Base-by-base conservation (phyloP, 1,140 invertebrate species). In the Uloborus diversus region DNA sequence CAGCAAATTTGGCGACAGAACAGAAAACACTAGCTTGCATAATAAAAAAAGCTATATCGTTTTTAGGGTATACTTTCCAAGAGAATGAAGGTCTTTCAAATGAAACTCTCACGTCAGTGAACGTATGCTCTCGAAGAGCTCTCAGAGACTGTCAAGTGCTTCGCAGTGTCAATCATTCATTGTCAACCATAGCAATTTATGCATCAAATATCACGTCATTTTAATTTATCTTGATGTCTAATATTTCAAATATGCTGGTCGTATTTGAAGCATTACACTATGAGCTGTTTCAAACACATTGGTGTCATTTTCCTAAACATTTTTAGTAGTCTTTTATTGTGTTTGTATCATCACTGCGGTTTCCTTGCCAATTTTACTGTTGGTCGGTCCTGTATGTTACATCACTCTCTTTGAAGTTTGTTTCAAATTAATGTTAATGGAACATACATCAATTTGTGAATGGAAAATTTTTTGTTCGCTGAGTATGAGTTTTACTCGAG, bases 61-160 rank as follows among this genome's bases (percentile, higher is more conserved):
- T 59, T 14, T 51, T 79, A 28, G 75, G 75, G 2, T 79, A 68
- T 25, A 30, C 32, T 30, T 64, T 2, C 4, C 32, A 69, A 23
- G 35, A 53, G n/a, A 68, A 25, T 0, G 17, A 49, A 17, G 28
- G n/a, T 2, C 23, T 79, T 42, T 20, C 69, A 27, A 13, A 79
- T 11, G 30, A 42, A 9, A 28, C 25, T 11, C 30, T 79, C 13
- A 28, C 49, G 32, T 23, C 59, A 35, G 27, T 68, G 17, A 66
- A 33, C 5, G 4, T 57, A 27, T 79, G 75, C 35, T 79, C 75
- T 9, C 62, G 51, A 1, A 79, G 62, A 25, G 62, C 64, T 7
- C 20, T 79, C 9, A 68, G 75, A 30, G 75, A 79, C 27, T 79
- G 75, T 49, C 75, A 79, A 14, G 49, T 69, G 11, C 13, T 79